Conservation (phyloP, 1,140 invertebrate genomes). For the Drosophila kohkoa region DNA sequence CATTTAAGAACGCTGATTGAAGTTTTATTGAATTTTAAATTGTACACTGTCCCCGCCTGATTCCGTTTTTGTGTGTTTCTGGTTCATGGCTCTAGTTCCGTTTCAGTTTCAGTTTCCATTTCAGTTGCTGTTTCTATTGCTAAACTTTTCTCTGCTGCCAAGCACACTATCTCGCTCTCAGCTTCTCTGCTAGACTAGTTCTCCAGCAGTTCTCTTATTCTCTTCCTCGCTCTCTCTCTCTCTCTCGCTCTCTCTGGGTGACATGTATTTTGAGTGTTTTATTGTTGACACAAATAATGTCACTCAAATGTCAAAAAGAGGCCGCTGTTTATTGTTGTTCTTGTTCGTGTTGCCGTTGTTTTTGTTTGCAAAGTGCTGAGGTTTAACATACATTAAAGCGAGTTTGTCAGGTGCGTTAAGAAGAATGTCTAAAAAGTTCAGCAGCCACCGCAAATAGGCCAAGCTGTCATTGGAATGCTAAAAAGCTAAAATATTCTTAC, state of each 20-base stretch:
- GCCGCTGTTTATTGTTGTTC: conserved; percentile 58
- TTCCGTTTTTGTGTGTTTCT: conserved; percentile 38
- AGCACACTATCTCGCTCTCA: conserved; percentile 5
- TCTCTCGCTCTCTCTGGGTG: conserved; percentile 21
- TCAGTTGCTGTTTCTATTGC: conserved; percentile 30
- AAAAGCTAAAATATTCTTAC: conserved; percentile 38
- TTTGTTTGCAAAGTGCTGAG: conserved; percentile 56
- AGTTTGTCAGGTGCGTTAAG: conserved; percentile 73
- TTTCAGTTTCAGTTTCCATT: conserved; percentile 26
- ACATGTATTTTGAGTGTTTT: conserved; percentile 71
- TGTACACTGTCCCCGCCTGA: conserved; percentile 52
- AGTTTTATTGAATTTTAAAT: conserved; percentile 84
- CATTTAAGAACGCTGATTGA: conserved; percentile 77
- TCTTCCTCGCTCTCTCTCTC: conserved; percentile 18
- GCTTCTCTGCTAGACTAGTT: conserved; percentile 1
- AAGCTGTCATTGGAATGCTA: conserved; percentile 41
- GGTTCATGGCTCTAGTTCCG: conserved; percentile 13
- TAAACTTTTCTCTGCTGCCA: conserved; percentile 20
- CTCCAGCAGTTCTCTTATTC: background rate
- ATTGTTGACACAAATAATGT: conserved; percentile 83
- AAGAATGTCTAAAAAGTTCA: conserved; percentile 32
- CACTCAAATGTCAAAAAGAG: conserved; percentile 82
- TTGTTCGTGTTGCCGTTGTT: conserved; percentile 22
- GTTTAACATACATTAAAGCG: conserved; percentile 75
- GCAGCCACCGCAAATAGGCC: conserved; percentile 38